Base-by-base conservation (phyloP, 1,140 invertebrate genomes). In the Cotesia typhae region DNA sequence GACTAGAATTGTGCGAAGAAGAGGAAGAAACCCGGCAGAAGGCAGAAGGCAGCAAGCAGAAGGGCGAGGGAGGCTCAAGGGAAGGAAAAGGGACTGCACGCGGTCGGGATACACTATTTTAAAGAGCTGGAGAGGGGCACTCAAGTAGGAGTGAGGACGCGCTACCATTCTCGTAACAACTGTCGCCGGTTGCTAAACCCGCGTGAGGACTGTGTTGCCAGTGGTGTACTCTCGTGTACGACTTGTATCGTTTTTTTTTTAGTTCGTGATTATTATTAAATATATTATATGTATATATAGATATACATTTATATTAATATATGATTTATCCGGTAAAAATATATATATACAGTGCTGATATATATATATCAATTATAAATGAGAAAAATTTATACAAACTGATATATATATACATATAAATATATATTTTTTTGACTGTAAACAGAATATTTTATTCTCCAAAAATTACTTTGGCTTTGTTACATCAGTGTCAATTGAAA, bases 121-220 rank as follows among this genome's bases (percentile, higher is more conserved):
- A 67, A 67, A 55, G 51, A 55, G 52, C 52, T 55, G 37, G 63
- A 70, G 64, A 60, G 73, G 55, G 63, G 65, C 52, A 55, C 61
- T 60, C 53, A 68, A 64, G 63, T 47, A 75, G 66, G 53, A 73
- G 67, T 75, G 76, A 78, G 74, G 75, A 79, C 76, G 75, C 78
- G 75, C 78, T 79, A 76, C 74, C 68, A 71, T 78, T 77, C 76
- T 75, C 74, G 72, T 75, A 79, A 72, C 65, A 72, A 72, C 71
- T 72, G 71, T 67, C 71, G 71, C 71, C 64, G 64, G 55, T 61
- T 72, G 37, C 65, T 72, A 72, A 67, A 71, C 63, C 63, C 70
- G 70, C 70, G 70, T 67, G 63, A 72, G 53, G 63, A 72, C 63
- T 72, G 70, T 77, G 41, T 72, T 71, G 75, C 55, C 66, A 69